A percentile compares a stretch with the other conserved stretches of the same genome.
phyloP scores from a whole-genome alignment of 2,113 vertebrate genomes.

The Microcebus ravelobensis region DNA sequence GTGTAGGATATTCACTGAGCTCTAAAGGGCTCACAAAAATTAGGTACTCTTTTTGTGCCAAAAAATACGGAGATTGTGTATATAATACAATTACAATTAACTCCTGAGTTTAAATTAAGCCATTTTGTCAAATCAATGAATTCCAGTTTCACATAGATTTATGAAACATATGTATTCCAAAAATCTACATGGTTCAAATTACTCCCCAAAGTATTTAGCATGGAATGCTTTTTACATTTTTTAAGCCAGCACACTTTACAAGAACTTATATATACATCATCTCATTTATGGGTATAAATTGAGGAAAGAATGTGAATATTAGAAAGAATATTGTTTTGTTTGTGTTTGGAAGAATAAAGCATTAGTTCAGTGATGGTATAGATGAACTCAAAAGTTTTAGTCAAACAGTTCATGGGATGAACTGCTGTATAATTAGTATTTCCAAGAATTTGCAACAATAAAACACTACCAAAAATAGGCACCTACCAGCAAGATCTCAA shows the following conservation, averaged over 20 bases:
- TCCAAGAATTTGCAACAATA: conserved; percentile 48
- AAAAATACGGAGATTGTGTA: conserved; percentile 28
- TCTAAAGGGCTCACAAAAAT: conserved; percentile 2
- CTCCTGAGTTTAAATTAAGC: conserved; percentile 50
- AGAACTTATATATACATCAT: not conserved
- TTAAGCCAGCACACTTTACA: conserved; percentile 31
- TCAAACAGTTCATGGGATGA: not conserved
- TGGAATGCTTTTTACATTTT: not conserved
- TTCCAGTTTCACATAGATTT: conserved; percentile 25
- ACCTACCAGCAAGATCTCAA: conserved; percentile 40
- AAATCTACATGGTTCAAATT: conserved; percentile 25
- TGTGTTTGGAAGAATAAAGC: not conserved
- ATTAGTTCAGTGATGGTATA: not conserved
- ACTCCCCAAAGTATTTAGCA: conserved; percentile 41
- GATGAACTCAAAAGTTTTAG: conserved; percentile 26
- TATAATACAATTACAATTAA: conserved; percentile 10
- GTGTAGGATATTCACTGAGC: not conserved
- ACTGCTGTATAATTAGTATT: conserved; percentile 27
- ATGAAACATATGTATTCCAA: conserved; percentile 50
- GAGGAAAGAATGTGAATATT: not conserved
- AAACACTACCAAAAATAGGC: conserved; percentile 45
- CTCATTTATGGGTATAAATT: not conserved
- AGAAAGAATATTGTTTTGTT: not conserved
- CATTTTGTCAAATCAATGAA: conserved; percentile 43
- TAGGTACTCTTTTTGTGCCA: not conserved